A percentile compares a stretch with the other conserved stretches of the same genome.
phyloP scores from a whole-genome alignment of 2,113 vertebrate species.

The Oryzias javanicus region DNA sequence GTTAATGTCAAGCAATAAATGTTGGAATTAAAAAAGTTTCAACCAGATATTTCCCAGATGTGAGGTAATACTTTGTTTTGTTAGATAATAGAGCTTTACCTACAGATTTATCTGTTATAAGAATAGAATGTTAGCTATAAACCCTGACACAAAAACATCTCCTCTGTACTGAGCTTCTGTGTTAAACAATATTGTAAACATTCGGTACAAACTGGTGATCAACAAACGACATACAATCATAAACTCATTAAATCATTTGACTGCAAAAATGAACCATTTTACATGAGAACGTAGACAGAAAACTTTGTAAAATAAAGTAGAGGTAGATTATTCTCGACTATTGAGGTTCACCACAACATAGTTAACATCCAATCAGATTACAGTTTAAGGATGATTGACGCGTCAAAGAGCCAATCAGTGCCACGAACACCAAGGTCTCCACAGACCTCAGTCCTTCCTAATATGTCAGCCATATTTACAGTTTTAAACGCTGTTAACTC shows the following conservation, averaged over 20 bases:
- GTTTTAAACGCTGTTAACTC: constrained; percentile 53
- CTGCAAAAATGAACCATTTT: no score
- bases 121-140: no score
- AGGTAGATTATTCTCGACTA: constrained; percentile 32
- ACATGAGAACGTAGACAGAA: no score
- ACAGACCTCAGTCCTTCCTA: constrained; percentile 61
- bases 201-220: not conserved
- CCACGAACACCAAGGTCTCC: constrained; percentile 22
- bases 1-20: not conserved
- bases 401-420: constrained; percentile 49
- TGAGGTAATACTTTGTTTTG: no score
- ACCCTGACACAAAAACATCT: not conserved
- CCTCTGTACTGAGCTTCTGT: not conserved
- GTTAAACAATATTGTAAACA: constrained; percentile 22
- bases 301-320: no score
- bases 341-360: constrained; percentile 25
- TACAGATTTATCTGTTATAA: no score
- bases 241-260: no score
- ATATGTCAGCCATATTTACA: constrained; percentile 83
- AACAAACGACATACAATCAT: not conserved
- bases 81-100: no score
- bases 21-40: not conserved
- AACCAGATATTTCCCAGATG: no score
- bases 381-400: constrained; percentile 34
- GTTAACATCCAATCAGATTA: constrained; percentile 59